Evolutionary conservation across 1,140 invertebrate species (phyloP), one percentile per base, ranked within the genome.

Genomic region (Chelonus insularis): DNA sequence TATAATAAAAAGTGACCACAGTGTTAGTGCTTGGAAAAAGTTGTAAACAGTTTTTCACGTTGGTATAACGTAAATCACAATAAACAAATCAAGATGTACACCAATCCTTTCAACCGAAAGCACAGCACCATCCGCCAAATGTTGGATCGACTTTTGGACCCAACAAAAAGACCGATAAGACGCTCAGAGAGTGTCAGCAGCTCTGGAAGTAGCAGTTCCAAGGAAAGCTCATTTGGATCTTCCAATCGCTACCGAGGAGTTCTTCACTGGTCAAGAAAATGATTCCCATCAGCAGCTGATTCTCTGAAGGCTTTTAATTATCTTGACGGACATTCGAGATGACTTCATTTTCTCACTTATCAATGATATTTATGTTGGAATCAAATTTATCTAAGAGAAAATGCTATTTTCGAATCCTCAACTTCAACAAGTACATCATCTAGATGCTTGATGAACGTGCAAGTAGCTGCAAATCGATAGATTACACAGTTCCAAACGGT

Each of bases 81-180:
- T 8, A 16, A 43, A 18, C 4, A 5, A 8, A 21, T 41, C 64
- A 83, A 74, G 56, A 90, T 90, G 88, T 89, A 87, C 72, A 87
- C 87, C 4, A 90, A 90, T 74, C 88, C 88, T 41, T 89, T 89
- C 73, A 87, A 88, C 66, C 84, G 88, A 71, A 89, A 88, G 65
- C 88, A 90, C 79, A 88, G 86, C 54, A 87, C 85, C 2, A 88
- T 90, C 65, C 83, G 88, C 54, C 88, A 88, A 71, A 83, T 88
- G 63, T 75, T 90, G 67, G 88, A 90, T 67, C 85, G 82, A 56
- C 75, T 86, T 62, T 70, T 86, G 67, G 82, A 80, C 12, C 81
- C 82, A 2, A 71, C 70, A 21, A 72, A 62, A 54, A 76, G 69
- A 25, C 67, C 70, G 0, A 79, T 80, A 4, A 69, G 69, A 5